Evolutionary conservation across 1,140 invertebrate species (phyloP), one percentile per base, ranked within the genome.

Genomic region (Tetraneura akinire): DNA sequence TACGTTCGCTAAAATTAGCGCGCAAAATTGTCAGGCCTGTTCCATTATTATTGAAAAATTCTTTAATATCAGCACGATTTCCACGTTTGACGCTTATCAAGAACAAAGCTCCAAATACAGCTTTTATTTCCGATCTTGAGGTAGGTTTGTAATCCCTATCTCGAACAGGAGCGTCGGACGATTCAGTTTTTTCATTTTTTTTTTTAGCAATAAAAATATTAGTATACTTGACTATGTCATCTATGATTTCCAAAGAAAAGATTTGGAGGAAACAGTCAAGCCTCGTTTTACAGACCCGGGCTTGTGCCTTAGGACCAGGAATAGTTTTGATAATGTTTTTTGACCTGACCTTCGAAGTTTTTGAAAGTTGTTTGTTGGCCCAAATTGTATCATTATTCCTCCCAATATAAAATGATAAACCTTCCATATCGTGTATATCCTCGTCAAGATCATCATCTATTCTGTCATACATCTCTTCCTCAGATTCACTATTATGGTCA

Each of bases 1-100:
- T 80, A 45, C 82, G 82, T 32, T 84, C 18, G 62, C 55, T 49
- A 81, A 85, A 83, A 21, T 73, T 45, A 37, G n/a, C n/a, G n/a
- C n/a, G n/a, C n/a, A n/a, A n/a, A n/a, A n/a, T 42, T 21, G n/a
- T 37, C 29, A 66, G 26, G 29, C 62, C 62, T 66, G 62, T 66
- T 66, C 62, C 62, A 42, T 66, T 42, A 37, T 66, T 66, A 66
- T 66, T 66, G 62, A 66, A 66, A 66, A 66, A 66, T 66, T 66
- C 62, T 26, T 32, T 37, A 37, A 66, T n/a, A 37, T 66, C 62
- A 66, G 62, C 62, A 66, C 62, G 62, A 66, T 66, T 66, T 66
- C 29, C 18, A 64, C 60, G 60, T 64, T 64, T 64, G 1, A 64
- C 60, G 32, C 29, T 64, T 37, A 64, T 64, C 14, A 64, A 64